Percentiles rank a stretch among this genome's conserved stretches.
Evolutionary conservation across 92 coral and sea anemone genomes (phyloP).

Genomic region (Pocillopora meandrina): DNA sequence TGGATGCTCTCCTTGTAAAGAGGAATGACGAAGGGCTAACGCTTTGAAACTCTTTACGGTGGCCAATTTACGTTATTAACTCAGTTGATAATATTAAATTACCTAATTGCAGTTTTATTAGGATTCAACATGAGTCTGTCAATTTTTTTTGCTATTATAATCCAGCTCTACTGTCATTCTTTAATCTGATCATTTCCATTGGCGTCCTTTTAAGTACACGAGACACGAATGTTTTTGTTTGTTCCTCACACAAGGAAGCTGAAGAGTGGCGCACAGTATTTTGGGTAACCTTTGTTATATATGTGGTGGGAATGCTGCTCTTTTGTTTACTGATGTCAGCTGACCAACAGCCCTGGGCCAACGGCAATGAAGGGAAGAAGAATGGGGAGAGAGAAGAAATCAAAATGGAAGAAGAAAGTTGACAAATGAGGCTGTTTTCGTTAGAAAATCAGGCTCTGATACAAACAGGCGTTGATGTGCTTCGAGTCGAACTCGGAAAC

Average conservation of each 20-base stretch:
- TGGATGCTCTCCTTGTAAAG: no score
- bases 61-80: no score
- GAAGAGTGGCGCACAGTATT: conserved; percentile 91
- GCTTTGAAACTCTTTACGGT: no score
- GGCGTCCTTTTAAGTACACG: neutral
- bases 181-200: neutral
- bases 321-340: conserved; percentile 82
- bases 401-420: conserved; percentile 22
- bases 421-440: neutral
- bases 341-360: conserved; percentile 88
- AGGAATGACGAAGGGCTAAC: no score
- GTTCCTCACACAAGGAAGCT: conserved; percentile 54
- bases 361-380: conserved; percentile 19
- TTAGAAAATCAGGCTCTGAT: neutral
- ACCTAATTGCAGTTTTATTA: no score
- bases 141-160: no score
- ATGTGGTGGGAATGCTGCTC: conserved; percentile 64
- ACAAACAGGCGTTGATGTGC: neutral
- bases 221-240: neutral
- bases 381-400: conserved; percentile 49
- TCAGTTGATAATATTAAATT: no score
- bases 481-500: neutral
- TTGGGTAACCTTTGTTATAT: conserved; percentile 75
- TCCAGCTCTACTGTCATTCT: no score
- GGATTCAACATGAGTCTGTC: no score